Conservation (phyloP, 2,113 vertebrate species). For the Dipodomys ordii region DNA sequence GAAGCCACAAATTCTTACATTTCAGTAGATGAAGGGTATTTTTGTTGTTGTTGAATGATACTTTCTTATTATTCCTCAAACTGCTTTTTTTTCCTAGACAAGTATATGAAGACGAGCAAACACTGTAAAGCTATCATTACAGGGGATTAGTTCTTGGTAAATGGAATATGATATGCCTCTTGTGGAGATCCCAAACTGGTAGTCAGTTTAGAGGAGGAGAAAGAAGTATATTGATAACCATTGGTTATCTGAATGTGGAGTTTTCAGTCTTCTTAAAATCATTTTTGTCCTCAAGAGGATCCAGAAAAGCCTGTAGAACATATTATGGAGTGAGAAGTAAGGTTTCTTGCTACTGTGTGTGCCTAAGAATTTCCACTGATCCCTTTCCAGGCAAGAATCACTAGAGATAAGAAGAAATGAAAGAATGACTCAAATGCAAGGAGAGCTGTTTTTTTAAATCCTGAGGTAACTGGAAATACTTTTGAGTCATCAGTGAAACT, state of each 20-base stretch:
- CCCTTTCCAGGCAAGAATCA: neutral
- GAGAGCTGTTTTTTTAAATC: neutral
- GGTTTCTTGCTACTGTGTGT: conserved; percentile 30
- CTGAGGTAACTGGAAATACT: conserved; percentile 33
- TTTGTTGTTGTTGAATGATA: neutral
- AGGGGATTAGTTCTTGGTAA: neutral
- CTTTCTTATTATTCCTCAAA: conserved; percentile 1
- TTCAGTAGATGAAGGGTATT: neutral
- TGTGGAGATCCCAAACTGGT: neutral
- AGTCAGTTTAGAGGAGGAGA: conserved; percentile 6
- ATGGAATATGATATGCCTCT: conserved; percentile 23
- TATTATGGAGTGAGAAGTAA: conserved; percentile 14
- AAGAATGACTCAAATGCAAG: conserved; percentile 15
- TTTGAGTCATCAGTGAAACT: neutral
- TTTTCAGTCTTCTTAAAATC: conserved; percentile 7
- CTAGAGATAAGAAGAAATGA: conserved; percentile 19
- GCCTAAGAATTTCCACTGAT: neutral
- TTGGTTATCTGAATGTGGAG: neutral
- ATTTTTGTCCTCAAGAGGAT: neutral
- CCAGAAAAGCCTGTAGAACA: neutral
- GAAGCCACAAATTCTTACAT: conserved; percentile 51
- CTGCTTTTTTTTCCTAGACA: neutral
- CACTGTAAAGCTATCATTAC: conserved; percentile 35
- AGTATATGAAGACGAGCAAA: conserved; percentile 41
- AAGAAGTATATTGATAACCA: neutral